Conservation (phyloP, 1,140 invertebrate species). For the Idris sp. region DNA sequence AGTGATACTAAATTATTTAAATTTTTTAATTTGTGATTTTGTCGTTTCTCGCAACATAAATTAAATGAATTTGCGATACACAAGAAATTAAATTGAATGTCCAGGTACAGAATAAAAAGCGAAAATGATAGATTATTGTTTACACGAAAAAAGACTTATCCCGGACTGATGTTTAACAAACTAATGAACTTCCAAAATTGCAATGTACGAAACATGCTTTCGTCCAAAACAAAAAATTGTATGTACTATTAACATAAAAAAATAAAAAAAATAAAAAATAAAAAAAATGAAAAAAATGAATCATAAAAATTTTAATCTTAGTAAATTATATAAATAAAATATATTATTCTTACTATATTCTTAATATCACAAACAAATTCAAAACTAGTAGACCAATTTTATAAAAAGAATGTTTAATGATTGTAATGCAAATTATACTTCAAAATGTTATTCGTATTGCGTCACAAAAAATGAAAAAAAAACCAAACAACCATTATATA, state of each 20-base stretch:
- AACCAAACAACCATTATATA: too few relatives aligned
- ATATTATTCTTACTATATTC: conserved; percentile 47
- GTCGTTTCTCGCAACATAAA: conserved; percentile 36
- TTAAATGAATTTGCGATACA: conserved; percentile 10
- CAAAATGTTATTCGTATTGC: conserved; percentile 7
- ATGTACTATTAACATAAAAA: too few relatives aligned
- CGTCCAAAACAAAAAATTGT: conserved; percentile 42
- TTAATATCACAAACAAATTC: conserved; percentile 36
- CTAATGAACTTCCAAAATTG: conserved; percentile 5
- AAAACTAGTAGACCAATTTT: conserved; percentile 30
- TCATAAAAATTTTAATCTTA: conserved; percentile 49
- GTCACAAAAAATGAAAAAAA: conserved; percentile 7
- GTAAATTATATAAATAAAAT: conserved; percentile 41
- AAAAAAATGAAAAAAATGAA: conserved; percentile 37
- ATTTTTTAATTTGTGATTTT: neutral
- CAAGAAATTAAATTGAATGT: conserved; percentile 29
- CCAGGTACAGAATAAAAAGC: conserved; percentile 32
- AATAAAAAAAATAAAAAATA: conserved; percentile 39
- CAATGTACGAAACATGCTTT: conserved; percentile 20
- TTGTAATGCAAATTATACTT: conserved; percentile 24
- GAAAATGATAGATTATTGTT: conserved; percentile 25
- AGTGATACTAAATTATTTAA: conserved; percentile 3
- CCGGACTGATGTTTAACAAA: conserved; percentile 31
- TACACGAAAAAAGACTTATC: conserved; percentile 17
- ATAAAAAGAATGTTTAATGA: conserved; percentile 26